phyloP scores from a whole-genome alignment of 2,113 vertebrate genomes.

The Noturus placidus region DNA sequence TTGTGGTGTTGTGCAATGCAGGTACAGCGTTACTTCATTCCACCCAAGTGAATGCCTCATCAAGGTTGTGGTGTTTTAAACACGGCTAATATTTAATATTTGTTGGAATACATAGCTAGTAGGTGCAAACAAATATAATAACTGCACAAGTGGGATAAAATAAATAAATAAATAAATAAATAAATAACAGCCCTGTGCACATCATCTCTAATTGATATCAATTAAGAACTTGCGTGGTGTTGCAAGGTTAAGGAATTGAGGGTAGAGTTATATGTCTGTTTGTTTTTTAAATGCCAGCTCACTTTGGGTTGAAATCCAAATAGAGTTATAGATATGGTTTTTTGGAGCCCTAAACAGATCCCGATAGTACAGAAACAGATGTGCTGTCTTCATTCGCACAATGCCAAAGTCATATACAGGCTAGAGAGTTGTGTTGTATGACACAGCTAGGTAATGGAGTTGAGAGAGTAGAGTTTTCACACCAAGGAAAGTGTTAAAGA shows the following conservation, averaged over 20 bases:
- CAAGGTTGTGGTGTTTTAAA: not conserved
- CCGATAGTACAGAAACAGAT: not conserved
- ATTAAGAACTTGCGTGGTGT: not conserved
- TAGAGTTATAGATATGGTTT: not conserved
- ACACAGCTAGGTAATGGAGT: slow-evolving; percentile 17
- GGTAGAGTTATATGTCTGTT: not conserved
- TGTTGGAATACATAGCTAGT: not conserved
- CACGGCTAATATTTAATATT: no score
- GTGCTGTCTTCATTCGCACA: not conserved
- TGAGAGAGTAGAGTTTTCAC: slow-evolving; percentile 33
- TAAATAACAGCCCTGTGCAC: no score
- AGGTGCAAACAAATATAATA: not conserved
- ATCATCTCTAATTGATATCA: not conserved
- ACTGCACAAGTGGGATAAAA: not conserved
- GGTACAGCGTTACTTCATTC: not conserved
- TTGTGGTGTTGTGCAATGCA: not conserved
- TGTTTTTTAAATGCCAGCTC: not conserved
- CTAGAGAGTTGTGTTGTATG: not conserved
- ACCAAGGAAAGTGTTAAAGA: slow-evolving; percentile 26
- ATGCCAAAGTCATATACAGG: not conserved
- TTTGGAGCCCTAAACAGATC: not conserved
- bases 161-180: no score
- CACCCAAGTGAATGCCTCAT: not conserved
- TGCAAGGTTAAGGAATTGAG: not conserved
- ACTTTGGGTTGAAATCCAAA: not conserved